Conservation (phyloP, 2,113 vertebrate species). For the Lagenorhynchus albirostris region DNA sequence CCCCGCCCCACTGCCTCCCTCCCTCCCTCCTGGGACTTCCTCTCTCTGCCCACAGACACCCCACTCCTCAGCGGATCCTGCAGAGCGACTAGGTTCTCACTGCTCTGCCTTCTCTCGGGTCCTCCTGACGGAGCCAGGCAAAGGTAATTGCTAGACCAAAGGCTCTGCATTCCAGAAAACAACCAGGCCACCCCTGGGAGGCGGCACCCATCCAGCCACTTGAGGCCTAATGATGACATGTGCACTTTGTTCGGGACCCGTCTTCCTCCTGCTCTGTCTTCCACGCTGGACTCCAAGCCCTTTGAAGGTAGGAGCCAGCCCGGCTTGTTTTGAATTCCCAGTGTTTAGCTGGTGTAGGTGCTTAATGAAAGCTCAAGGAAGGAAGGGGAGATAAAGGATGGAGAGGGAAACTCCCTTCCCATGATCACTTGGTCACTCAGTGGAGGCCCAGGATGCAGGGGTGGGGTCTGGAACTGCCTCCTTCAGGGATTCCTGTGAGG, state of each 20-base stretch:
- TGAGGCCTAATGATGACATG: not conserved
- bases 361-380: not conserved
- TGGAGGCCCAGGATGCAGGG: not conserved
- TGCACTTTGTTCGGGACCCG: not conserved
- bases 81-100: not conserved
- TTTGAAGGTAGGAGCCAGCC: not conserved
- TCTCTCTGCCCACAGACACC: not conserved
- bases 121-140: not conserved
- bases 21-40: not conserved
- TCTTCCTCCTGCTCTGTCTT: not conserved
- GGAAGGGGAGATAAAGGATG: not conserved
- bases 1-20: not conserved
- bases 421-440: accelerated
- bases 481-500: not conserved
- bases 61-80: not conserved
- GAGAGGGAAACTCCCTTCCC: not conserved
- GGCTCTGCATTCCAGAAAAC: not conserved
- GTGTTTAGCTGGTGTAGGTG: not conserved
- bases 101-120: not conserved
- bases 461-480: not conserved
- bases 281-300: not conserved
- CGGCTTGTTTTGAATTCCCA: not conserved
- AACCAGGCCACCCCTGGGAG: not conserved
- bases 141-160: not conserved
- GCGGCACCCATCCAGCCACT: not conserved